Conservation (phyloP, 2,888 invertebrate species). For the Lacanobia wlatinum region DNA sequence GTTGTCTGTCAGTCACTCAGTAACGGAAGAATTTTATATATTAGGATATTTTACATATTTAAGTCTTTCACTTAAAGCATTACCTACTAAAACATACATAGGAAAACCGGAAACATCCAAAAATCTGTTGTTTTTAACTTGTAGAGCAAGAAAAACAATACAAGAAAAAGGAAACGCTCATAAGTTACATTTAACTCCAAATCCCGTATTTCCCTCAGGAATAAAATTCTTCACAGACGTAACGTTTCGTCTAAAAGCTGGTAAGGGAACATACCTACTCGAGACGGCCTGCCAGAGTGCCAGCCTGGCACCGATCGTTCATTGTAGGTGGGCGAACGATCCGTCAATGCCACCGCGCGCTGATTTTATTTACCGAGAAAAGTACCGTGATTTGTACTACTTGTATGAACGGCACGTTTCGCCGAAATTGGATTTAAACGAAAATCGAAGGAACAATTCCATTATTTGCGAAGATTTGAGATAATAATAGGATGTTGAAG, state of each 20-base stretch:
- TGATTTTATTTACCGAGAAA: conserved; percentile 62
- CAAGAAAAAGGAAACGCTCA: neutral
- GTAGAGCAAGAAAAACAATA: neutral
- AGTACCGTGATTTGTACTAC: conserved; percentile 60
- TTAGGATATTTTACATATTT: too few species aligned
- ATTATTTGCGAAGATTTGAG: conserved; percentile 26
- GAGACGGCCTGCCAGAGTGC: conserved; percentile 21
- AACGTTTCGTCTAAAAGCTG: conserved; percentile 28
- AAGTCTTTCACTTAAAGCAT: too few species aligned
- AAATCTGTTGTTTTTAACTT: too few species aligned
- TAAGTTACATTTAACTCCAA: conserved; percentile 6
- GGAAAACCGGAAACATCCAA: too few species aligned
- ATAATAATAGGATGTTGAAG: conserved; percentile 1
- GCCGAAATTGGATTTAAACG: conserved; percentile 38
- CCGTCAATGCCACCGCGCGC: conserved; percentile 57
- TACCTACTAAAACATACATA: too few species aligned
- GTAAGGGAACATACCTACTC: conserved; percentile 38
- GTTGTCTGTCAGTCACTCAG: too few species aligned
- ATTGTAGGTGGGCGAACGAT: conserved; percentile 57
- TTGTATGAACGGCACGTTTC: conserved; percentile 44
- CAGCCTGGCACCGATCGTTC: conserved; percentile 53
- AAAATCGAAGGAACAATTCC: conserved; percentile 33
- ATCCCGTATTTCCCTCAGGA: conserved; percentile 18
- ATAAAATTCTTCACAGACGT: conserved; percentile 8
- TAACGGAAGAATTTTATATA: too few species aligned